Percentiles rank a stretch among this genome's conserved stretches.
Evolutionary conservation across 92 coral and sea anemone genomes (phyloP).

Genomic region (Galaxea fascicularis): DNA sequence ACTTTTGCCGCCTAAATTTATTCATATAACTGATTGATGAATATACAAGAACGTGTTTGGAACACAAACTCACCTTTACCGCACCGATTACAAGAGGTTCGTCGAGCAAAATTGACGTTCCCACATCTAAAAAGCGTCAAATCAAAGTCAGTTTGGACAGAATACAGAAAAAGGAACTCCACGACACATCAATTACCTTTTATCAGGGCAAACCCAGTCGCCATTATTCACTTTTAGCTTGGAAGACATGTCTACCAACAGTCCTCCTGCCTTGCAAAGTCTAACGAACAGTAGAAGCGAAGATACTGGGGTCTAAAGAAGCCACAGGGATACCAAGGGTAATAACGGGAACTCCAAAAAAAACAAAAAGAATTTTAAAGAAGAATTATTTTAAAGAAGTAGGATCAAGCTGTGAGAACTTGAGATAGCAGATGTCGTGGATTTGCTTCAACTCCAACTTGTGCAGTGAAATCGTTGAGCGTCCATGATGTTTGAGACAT

Average conservation of each 20-base stretch:
- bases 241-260: conserved; percentile 41
- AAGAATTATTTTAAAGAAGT: too few species aligned
- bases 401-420: too few species aligned
- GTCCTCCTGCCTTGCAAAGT: not conserved
- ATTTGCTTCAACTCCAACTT: too few species aligned
- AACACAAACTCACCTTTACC: conserved; percentile 77
- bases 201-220: conserved; percentile 97
- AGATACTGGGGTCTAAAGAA: conserved; percentile 16
- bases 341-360: too few species aligned
- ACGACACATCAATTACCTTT: conserved; percentile 59
- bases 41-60: conserved; percentile 5
- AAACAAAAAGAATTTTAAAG: too few species aligned
- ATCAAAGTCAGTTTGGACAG: conserved; percentile 1
- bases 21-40: not conserved
- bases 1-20: too few species aligned
- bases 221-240: conserved; percentile 86
- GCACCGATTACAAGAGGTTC: conserved; percentile 95
- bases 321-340: too few species aligned
- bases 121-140: conserved; percentile 80
- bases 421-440: too few species aligned
- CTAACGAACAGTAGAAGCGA: not conserved
- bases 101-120: conserved; percentile 95
- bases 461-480: too few species aligned
- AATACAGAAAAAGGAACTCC: not conserved
- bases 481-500: too few species aligned